Percentiles rank a stretch among this genome's conserved stretches.
Evolutionary conservation across 2,113 vertebrate genomes (phyloP).

Genomic region (Mungos mungo): DNA sequence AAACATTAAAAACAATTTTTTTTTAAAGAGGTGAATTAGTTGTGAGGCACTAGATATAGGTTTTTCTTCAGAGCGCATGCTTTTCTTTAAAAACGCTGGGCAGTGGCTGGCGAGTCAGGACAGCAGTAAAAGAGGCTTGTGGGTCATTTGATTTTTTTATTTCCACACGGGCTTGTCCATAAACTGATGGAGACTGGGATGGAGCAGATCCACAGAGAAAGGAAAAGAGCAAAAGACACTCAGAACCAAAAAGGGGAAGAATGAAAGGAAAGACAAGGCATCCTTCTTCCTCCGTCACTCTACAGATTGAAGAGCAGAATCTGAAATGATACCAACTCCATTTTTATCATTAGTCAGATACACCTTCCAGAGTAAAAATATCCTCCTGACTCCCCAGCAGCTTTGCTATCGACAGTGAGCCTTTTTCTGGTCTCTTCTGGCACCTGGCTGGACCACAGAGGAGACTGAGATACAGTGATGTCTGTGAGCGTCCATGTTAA

Average conservation of each 20-base stretch:
- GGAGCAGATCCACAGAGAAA: neutral
- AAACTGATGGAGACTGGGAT: neutral
- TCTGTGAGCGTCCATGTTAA: neutral
- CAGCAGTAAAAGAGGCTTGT: neutral
- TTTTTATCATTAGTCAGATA: neutral
- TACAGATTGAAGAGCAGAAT: neutral
- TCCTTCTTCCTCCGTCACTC: neutral
- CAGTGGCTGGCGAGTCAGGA: neutral
- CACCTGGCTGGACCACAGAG: neutral
- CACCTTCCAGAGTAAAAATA: neutral
- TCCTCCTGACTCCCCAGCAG: neutral
- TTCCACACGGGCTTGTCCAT: neutral
- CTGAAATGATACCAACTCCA: neutral
- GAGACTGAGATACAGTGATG: neutral
- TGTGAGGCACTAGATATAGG: neutral
- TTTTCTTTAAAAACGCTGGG: neutral
- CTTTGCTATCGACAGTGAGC: neutral
- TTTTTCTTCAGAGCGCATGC: neutral
- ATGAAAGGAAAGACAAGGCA: neutral
- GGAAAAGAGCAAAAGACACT: neutral
- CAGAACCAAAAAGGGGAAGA: neutral
- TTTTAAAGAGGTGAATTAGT: neutral
- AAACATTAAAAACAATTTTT: no score
- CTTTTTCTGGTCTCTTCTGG: neutral
- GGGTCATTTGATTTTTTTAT: neutral